phyloP scores from a whole-genome alignment of 2,113 vertebrate species.

The Typhlomys cinereus region DNA sequence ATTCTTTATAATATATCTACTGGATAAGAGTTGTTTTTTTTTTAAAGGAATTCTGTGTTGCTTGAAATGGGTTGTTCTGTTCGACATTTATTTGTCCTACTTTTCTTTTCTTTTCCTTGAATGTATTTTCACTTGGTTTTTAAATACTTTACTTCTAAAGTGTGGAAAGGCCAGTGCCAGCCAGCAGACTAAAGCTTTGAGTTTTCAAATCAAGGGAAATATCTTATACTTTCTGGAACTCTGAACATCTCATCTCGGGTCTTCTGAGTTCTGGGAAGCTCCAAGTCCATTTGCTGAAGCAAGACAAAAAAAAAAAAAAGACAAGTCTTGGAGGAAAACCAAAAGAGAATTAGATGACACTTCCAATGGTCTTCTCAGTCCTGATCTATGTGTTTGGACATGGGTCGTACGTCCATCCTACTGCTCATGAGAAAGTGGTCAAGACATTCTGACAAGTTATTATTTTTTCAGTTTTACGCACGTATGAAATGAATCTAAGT shows the following conservation, averaged over 20 bases:
- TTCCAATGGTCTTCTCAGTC: background rate
- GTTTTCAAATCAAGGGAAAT: background rate
- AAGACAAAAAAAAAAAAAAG: background rate
- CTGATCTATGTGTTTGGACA: background rate
- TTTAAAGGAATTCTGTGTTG: background rate
- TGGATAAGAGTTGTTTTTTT: background rate
- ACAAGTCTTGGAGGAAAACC: background rate
- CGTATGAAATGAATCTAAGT: no score
- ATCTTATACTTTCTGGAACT: slow-evolving; percentile 16
- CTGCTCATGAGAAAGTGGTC: slow-evolving; percentile 40
- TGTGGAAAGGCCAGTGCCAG: background rate
- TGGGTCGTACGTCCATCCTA: background rate
- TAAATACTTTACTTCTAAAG: slow-evolving; percentile 45
- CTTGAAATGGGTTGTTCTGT: slow-evolving; percentile 1
- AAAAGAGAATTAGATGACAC: background rate
- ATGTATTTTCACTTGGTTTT: background rate
- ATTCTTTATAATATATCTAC: background rate
- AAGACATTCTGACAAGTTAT: no score
- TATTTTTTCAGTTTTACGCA: no score
- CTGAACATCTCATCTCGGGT: slow-evolving; percentile 5
- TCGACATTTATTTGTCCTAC: background rate
- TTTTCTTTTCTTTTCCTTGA: background rate
- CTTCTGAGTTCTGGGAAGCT: slow-evolving; percentile 31
- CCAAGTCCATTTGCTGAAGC: slow-evolving; percentile 13
- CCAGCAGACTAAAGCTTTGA: background rate